A percentile compares a stretch with the other conserved stretches of the same genome.
Conservation (phyloP, 2,888 invertebrate genomes). For the Eurois occulta region DNA sequence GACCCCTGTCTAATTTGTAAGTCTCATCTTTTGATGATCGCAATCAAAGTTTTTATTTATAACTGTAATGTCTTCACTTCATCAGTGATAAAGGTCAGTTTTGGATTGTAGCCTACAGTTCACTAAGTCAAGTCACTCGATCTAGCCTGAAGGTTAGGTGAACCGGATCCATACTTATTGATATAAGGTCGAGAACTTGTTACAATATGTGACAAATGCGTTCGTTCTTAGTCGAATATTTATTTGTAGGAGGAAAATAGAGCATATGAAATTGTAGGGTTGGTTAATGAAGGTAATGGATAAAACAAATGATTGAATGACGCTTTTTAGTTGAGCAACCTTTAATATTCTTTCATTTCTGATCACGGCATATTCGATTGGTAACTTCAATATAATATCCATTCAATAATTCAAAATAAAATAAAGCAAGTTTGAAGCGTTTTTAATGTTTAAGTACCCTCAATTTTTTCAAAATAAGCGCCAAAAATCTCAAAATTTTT, state of each 20-base stretch:
- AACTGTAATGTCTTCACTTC: neutral
- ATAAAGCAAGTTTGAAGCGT: conserved; percentile 25
- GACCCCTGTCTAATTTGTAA: too few relatives aligned
- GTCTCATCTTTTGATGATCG: neutral
- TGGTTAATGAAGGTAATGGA: neutral
- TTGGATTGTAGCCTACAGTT: conserved; percentile 34
- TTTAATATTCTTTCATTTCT: neutral
- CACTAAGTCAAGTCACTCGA: conserved; percentile 29
- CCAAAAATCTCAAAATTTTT: conserved; percentile 21
- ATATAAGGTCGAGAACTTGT: conserved; percentile 57
- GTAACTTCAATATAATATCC: conserved; percentile 1
- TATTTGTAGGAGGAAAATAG: neutral
- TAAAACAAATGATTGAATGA: neutral
- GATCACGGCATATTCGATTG: conserved; percentile 11
- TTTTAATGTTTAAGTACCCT: conserved; percentile 43
- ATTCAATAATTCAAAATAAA: too few relatives aligned
- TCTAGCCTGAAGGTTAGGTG: conserved; percentile 55
- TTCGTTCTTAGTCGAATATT: neutral
- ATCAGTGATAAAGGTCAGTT: conserved; percentile 33
- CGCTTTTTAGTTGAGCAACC: neutral
- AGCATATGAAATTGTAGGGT: neutral
- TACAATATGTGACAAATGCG: conserved; percentile 38
- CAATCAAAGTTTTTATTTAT: conserved; percentile 1
- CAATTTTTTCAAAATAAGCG: conserved; percentile 24
- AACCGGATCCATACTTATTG: conserved; percentile 57